phyloP scores from a whole-genome alignment of 2,797 vertebrate genomes.

The Antennarius maculatus region DNA sequence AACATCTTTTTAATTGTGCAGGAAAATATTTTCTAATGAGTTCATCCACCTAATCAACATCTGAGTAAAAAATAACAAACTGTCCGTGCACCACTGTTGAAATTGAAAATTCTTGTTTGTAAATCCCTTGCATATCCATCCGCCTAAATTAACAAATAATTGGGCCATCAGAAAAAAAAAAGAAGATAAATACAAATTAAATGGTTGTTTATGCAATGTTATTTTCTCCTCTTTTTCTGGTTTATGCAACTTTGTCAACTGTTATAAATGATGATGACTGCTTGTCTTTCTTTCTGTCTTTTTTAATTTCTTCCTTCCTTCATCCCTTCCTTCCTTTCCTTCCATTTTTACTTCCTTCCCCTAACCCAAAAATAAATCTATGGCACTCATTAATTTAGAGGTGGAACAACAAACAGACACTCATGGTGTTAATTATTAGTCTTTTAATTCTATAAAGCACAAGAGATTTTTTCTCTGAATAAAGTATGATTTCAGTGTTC shows the following conservation, averaged over 20 bases:
- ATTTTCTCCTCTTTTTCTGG: background rate
- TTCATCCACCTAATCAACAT: slow-evolving; percentile 60
- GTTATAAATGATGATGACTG: no score
- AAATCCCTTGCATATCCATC: slow-evolving; percentile 34
- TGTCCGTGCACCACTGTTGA: slow-evolving; percentile 38
- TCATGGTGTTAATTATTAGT: slow-evolving; percentile 63
- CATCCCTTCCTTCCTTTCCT: background rate
- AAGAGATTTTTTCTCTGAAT: slow-evolving; percentile 74
- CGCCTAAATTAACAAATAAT: slow-evolving; percentile 41
- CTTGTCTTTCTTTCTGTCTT: no score
- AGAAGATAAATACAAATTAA: no score
- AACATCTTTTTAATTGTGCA: slow-evolving; percentile 54
- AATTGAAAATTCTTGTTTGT: slow-evolving; percentile 51
- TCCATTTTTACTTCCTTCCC: slow-evolving; percentile 6
- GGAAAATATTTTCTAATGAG: slow-evolving; percentile 56
- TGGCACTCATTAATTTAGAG: slow-evolving; percentile 21
- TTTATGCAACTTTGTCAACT: no score
- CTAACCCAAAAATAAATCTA: no score
- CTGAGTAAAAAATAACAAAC: slow-evolving; percentile 52
- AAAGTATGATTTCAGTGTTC: slow-evolving; percentile 73
- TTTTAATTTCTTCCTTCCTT: background rate
- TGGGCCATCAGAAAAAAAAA: slow-evolving; percentile 3
- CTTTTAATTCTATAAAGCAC: slow-evolving; percentile 55
- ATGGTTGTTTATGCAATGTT: no score
- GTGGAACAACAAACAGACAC: slow-evolving; percentile 28